phyloP scores from a whole-genome alignment of 92 coral and sea anemone species.

The Porites divaricata region DNA sequence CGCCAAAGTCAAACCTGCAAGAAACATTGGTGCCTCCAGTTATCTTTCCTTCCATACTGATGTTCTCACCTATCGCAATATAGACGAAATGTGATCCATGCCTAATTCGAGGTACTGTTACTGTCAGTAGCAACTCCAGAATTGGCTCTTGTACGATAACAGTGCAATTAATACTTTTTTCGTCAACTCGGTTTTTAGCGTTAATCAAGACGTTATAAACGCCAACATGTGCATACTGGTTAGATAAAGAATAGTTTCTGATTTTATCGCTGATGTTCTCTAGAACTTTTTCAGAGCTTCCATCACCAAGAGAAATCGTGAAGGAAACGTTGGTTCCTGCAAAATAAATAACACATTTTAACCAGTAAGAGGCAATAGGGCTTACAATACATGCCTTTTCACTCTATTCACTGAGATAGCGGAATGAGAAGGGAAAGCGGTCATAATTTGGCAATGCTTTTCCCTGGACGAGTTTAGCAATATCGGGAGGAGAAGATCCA shows the following conservation, averaged over 20 bases:
- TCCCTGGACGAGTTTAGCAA: no score
- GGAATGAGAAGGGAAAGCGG: no score
- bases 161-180: conserved; percentile 10
- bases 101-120: conserved; percentile 42
- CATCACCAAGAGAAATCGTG: conserved; percentile 55
- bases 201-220: conserved; percentile 20
- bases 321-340: conserved; percentile 78
- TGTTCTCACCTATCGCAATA: conserved; percentile 58
- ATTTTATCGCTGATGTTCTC: conserved; percentile 20
- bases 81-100: conserved; percentile 23
- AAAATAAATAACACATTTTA: not conserved
- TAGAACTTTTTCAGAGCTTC: conserved; percentile 3
- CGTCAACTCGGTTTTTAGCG: conserved; percentile 49
- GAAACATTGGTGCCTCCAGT: conserved; percentile 59
- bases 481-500: no score
- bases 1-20: conserved; percentile 69
- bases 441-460: no score
- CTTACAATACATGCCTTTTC: no score
- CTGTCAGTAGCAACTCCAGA: conserved; percentile 19
- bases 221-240: conserved; percentile 43
- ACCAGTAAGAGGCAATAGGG: not conserved
- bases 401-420: no score
- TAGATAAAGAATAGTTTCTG: conserved; percentile 34
- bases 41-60: conserved; percentile 40
- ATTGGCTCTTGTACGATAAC: conserved; percentile 58